Evolutionary conservation across 2,113 vertebrate genomes (phyloP).

Genomic region (Gadus chalcogrammus): DNA sequence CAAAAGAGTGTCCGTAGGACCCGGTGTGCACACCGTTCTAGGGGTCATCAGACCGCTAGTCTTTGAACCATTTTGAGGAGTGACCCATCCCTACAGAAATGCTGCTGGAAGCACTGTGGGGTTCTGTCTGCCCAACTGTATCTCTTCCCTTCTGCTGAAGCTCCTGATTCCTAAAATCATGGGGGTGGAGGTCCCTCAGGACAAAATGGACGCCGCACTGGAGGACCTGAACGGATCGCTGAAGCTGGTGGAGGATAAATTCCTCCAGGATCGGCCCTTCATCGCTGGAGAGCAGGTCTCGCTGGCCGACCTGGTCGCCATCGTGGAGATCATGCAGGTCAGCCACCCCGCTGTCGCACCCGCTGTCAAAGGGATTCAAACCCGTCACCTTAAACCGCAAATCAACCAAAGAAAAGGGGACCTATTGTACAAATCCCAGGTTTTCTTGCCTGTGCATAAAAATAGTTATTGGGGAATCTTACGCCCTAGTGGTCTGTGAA

Average conservation of each 20-base stretch:
- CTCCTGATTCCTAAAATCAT: slow-evolving; percentile 75
- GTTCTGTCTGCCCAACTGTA: too few species aligned
- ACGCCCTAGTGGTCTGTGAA: too few species aligned
- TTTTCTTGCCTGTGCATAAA: too few species aligned
- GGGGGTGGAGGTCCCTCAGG: slow-evolving; percentile 60
- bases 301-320: slow-evolving; percentile 82
- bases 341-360: not conserved
- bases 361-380: not conserved
- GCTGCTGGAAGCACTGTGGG: too few species aligned
- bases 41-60: too few species aligned
- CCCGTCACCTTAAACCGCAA: not conserved
- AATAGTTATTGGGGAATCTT: too few species aligned
- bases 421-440: not conserved
- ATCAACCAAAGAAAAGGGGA: not conserved
- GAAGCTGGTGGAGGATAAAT: slow-evolving; percentile 75
- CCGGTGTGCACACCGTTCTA: too few species aligned
- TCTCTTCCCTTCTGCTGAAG: slow-evolving; percentile 49
- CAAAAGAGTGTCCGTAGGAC: too few species aligned
- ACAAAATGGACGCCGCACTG: slow-evolving; percentile 70
- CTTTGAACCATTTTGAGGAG: too few species aligned
- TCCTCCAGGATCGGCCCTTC: slow-evolving; percentile 77
- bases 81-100: too few species aligned
- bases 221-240: slow-evolving; percentile 72
- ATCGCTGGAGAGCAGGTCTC: slow-evolving; percentile 73
- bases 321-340: slow-evolving; percentile 86